A percentile compares a stretch with the other conserved stretches of the same genome.
These are phyloP conservation scores for Dasysyrphus tricinctus DNA, from an alignment of 2,888 invertebrate genomes.

Conservation along the genomic window DNA sequence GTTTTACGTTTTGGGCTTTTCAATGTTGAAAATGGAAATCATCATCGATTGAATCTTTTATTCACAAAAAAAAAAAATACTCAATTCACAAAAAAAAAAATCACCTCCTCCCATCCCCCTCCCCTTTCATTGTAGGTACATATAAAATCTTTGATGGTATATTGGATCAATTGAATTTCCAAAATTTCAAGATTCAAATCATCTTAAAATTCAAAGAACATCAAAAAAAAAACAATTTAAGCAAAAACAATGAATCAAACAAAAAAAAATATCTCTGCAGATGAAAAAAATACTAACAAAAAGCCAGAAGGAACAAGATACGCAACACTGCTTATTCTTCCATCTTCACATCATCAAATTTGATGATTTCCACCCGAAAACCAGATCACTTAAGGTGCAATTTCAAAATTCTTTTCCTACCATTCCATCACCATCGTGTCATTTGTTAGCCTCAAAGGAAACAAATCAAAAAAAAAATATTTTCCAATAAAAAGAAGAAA, in stretches of 20 bases:
- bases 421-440: conserved; percentile 44
- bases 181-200: conserved; percentile 48
- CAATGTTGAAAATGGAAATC: conserved; percentile 46
- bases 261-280: background rate
- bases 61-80: background rate
- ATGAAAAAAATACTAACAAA: conserved; percentile 16
- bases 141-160: background rate
- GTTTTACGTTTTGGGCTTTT: conserved; percentile 45
- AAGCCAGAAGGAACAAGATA: conserved; percentile 9
- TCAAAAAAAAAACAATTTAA: background rate
- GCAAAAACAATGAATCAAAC: background rate
- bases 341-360: conserved; percentile 70
- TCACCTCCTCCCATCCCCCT: background rate
- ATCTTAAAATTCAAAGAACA: background rate
- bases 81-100: background rate
- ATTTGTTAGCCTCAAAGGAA: conserved; percentile 33
- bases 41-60: conserved; percentile 45
- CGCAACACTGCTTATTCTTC: conserved; percentile 52
- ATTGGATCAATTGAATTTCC: conserved; percentile 39
- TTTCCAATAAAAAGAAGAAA: background rate
- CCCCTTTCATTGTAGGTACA: background rate
- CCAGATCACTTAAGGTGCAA: conserved; percentile 71
- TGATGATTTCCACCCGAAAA: conserved; percentile 71
- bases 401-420: conserved; percentile 52
- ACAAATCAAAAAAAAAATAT: background rate